Evolutionary conservation across 2,113 vertebrate genomes (phyloP).

Genomic region (Microtus pennsylvanicus): DNA sequence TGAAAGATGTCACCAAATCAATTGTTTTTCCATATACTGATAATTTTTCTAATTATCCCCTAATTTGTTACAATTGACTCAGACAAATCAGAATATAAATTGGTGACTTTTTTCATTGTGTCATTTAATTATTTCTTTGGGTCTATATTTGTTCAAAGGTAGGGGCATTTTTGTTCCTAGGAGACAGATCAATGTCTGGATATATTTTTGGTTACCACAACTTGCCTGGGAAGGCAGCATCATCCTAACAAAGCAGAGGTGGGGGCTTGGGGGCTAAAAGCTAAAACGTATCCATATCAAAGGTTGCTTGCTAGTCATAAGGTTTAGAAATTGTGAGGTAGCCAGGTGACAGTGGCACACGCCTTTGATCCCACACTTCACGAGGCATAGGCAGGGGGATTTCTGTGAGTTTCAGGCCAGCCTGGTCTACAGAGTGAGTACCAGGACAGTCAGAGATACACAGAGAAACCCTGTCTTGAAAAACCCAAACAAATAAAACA

Average conservation of each 20-base stretch:
- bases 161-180: background rate
- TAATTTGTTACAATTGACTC: background rate
- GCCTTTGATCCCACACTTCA: no score
- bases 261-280: background rate
- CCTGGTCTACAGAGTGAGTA: no score
- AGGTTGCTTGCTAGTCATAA: background rate
- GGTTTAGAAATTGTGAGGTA: background rate
- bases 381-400: no score
- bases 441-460: no score
- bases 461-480: no score
- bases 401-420: no score
- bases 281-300: background rate
- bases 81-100: background rate
- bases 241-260: background rate
- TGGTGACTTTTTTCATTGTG: background rate
- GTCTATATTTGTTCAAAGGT: background rate
- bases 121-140: background rate
- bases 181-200: background rate
- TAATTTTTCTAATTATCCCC: background rate
- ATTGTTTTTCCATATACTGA: background rate
- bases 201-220: background rate
- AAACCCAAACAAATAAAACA: no score
- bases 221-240: background rate
- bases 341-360: no score
- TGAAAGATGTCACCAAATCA: conserved; percentile 15